Conservation (phyloP, 2,113 vertebrate species). For the Clarias gariepinus region DNA sequence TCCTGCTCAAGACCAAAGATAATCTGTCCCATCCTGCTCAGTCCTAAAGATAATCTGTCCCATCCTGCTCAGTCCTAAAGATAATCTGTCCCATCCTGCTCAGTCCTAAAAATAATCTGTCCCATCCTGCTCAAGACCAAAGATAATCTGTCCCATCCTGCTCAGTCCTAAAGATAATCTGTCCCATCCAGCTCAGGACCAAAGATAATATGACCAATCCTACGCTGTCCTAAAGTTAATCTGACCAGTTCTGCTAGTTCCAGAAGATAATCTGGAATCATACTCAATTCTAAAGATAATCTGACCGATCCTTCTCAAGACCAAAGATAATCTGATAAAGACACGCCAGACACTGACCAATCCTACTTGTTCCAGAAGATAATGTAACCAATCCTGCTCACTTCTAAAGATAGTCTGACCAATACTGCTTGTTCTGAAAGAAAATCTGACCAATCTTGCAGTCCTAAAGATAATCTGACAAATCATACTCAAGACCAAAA, state of each 20-base stretch:
- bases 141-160: neutral
- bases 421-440: neutral
- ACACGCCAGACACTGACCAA: no score
- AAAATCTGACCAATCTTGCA: no score
- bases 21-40: neutral
- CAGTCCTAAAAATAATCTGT: neutral
- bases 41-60: neutral
- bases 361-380: no score
- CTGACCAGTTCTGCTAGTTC: neutral
- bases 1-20: neutral
- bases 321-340: no score
- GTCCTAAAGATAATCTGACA: no score
- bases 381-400: neutral
- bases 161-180: neutral
- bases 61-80: neutral
- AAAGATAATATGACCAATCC: neutral
- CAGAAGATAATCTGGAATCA: neutral
- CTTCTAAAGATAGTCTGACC: neutral
- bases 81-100: neutral
- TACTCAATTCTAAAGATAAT: neutral
- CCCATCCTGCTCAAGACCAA: neutral
- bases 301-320: no score
- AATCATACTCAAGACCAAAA: no score
- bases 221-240: neutral
- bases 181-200: neutral